Percentiles rank a stretch among this genome's conserved stretches.
Evolutionary conservation across 2,113 vertebrate species (phyloP).

Genomic region (Paedocypris sp.): DNA sequence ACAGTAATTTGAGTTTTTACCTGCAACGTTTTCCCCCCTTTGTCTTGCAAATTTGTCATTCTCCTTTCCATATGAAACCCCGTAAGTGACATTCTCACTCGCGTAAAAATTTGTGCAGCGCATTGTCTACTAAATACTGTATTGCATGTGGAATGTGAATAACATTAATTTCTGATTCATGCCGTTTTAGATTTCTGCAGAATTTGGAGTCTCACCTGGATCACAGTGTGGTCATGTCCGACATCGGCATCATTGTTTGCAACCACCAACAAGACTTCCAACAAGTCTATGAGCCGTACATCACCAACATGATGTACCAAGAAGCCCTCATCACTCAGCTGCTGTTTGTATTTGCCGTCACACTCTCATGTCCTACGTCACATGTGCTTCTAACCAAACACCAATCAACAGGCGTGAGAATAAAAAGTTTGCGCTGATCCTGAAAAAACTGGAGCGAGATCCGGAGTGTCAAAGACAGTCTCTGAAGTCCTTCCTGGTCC

Average conservation of each 20-base stretch:
- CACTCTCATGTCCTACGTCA: no score
- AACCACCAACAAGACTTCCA: constrained; percentile 48
- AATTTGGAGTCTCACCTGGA: constrained; percentile 57
- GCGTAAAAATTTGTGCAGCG: no score
- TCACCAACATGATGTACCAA: constrained; percentile 73
- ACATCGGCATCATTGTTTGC: constrained; percentile 57
- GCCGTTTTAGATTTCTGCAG: constrained; percentile 54
- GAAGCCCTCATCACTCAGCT: constrained; percentile 56
- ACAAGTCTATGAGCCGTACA: constrained; percentile 60
- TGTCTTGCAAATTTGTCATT: no score
- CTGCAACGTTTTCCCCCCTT: no score
- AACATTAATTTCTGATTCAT: background rate
- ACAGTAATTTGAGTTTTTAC: no score
- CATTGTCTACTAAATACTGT: no score
- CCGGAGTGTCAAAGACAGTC: constrained; percentile 59
- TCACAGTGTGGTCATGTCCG: constrained; percentile 47
- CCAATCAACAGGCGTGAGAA: constrained; percentile 47
- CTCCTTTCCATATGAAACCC: no score
- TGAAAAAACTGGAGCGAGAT: constrained; percentile 58
- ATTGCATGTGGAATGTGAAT: background rate
- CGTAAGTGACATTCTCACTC: no score
- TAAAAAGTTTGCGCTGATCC: constrained; percentile 44
- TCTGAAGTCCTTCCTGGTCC: constrained; percentile 68
- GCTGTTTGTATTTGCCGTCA: constrained; percentile 49
- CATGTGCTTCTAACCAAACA: no score